Percentiles rank a stretch among this genome's conserved stretches.
Conservation (phyloP, 2,797 vertebrate species). For the Adrianichthys oophorus region DNA sequence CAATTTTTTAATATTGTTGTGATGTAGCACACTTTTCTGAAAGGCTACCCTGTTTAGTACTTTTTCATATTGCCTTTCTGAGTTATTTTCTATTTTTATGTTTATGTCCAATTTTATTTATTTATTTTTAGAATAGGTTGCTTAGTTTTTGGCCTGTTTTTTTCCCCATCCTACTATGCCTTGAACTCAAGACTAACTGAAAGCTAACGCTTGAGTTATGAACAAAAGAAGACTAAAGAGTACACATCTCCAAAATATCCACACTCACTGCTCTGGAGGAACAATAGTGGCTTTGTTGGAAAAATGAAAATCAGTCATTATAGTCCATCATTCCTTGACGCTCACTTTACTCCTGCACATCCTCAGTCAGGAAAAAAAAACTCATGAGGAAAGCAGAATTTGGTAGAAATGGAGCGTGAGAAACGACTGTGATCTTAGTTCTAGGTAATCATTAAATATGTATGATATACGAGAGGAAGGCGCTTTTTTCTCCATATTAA, state of each 20-base stretch:
- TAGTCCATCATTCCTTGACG: constrained; percentile 54
- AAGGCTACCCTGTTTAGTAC: no score
- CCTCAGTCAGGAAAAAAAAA: constrained; percentile 19
- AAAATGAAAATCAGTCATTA: constrained; percentile 37
- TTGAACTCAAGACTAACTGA: constrained; percentile 8
- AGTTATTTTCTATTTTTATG: no score
- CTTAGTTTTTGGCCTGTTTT: not conserved
- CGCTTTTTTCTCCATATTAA: constrained; percentile 45
- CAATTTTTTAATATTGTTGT: no score
- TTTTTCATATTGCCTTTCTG: no score
- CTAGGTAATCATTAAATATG: constrained; percentile 39
- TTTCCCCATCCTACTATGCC: not conserved
- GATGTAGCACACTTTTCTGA: no score
- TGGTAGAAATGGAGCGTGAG: constrained; percentile 10
- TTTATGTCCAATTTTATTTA: no score
- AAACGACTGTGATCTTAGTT: constrained; percentile 6
- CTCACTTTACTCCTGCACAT: constrained; percentile 39
- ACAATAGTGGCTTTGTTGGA: constrained; percentile 72
- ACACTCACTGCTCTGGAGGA: constrained; percentile 34
- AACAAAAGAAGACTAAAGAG: constrained; percentile 47
- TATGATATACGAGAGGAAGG: constrained; percentile 25
- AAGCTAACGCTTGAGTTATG: constrained; percentile 48
- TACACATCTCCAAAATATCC: constrained; percentile 37
- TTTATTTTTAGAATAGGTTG: not conserved
- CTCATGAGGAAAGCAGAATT: constrained; percentile 14